phyloP scores from a whole-genome alignment of 2,113 vertebrate species.

The Atractosteus spatula region DNA sequence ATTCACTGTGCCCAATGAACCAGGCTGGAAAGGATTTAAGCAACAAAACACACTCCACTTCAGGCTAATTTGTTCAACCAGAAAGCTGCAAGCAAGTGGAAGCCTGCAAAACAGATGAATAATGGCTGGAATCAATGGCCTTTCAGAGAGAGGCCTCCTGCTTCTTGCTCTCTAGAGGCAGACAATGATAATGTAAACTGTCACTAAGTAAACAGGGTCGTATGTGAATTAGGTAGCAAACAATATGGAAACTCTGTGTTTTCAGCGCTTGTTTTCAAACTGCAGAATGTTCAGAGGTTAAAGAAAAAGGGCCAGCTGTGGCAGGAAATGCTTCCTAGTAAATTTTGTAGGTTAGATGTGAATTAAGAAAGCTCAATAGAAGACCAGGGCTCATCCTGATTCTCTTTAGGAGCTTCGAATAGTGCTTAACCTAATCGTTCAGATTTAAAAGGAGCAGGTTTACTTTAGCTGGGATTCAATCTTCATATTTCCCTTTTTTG shows the following conservation, averaged over 20 bases:
- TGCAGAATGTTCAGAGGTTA: conserved; percentile 7
- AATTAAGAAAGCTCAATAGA: conserved; percentile 4
- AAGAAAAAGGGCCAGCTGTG: neutral
- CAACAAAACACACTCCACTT: conserved; percentile 80
- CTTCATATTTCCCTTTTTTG: conserved; percentile 10
- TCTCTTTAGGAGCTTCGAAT: neutral
- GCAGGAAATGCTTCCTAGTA: neutral
- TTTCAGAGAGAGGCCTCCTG: conserved; percentile 40
- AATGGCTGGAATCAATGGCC: conserved; percentile 42
- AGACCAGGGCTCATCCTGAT: neutral
- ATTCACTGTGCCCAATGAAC: conserved; percentile 82
- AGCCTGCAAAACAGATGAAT: conserved; percentile 38
- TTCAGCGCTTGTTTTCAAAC: conserved; percentile 5
- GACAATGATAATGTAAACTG: conserved; percentile 49
- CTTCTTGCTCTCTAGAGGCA: conserved; percentile 45
- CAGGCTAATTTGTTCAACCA: conserved; percentile 78
- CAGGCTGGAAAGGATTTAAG: conserved; percentile 80
- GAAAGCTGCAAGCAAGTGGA: conserved; percentile 56
- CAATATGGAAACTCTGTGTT: conserved; percentile 18
- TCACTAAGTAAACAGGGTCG: conserved; percentile 27
- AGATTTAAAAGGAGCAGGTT: no score
- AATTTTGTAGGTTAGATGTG: conserved; percentile 8
- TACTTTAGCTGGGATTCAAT: neutral
- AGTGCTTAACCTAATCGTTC: no score
- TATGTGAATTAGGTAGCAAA: conserved; percentile 9